Evolutionary conservation across 2,113 vertebrate species (phyloP).

Genomic region (Oenanthe oenanthe): DNA sequence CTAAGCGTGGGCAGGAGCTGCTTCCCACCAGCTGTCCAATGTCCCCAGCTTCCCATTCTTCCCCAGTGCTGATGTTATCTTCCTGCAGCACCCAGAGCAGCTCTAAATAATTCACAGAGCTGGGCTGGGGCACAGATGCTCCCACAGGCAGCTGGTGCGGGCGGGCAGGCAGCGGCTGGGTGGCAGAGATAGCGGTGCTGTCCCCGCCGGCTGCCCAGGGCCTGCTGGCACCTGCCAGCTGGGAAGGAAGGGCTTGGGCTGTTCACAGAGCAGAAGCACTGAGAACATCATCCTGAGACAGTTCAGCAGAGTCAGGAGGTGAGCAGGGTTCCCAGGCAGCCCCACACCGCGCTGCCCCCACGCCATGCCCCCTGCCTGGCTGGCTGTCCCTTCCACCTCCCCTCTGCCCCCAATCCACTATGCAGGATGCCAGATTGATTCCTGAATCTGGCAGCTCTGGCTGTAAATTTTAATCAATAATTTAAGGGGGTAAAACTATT

Average conservation of each 20-base stretch:
- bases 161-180: slow-evolving; percentile 29
- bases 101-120: slow-evolving; percentile 56
- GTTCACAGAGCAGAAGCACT: fast-evolving
- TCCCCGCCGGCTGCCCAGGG: background rate
- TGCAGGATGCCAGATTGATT: background rate
- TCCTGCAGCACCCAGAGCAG: background rate
- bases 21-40: background rate
- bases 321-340: background rate
- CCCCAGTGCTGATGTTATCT: background rate
- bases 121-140: slow-evolving; percentile 49
- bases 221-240: background rate
- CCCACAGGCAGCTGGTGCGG: slow-evolving; percentile 30
- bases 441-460: background rate
- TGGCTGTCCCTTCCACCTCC: background rate
- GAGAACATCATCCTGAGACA: background rate
- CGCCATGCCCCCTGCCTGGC: background rate
- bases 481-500: slow-evolving; percentile 48
- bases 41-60: background rate
- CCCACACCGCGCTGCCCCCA: background rate
- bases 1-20: background rate
- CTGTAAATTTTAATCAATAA: slow-evolving; percentile 54
- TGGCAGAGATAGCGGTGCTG: background rate
- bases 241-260: background rate
- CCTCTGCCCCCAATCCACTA: background rate
- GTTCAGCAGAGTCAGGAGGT: background rate